Percentiles rank a stretch among this genome's conserved stretches.
Conservation (phyloP, 2,888 invertebrate genomes). For the Epistrophella euchroma region DNA sequence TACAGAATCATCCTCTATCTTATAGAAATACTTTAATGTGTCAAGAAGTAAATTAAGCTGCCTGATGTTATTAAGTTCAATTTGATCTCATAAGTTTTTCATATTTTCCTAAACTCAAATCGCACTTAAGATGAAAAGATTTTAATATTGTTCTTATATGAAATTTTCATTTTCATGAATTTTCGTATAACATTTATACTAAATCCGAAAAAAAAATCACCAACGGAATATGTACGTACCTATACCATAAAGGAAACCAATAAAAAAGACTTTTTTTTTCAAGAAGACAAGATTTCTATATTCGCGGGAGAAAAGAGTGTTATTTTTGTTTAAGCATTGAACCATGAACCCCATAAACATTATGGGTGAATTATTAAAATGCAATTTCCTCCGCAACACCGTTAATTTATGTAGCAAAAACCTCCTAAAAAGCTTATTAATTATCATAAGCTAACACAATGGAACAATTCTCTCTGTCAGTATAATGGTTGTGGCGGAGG, state of each 20-base stretch:
- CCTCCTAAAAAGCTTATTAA: constrained; percentile 35
- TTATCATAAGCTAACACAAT: constrained; percentile 44
- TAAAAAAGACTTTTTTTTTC: not conserved
- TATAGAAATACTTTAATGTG: not conserved
- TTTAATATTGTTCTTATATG: constrained; percentile 1
- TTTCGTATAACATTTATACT: not conserved
- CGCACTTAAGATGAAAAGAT: constrained; percentile 3
- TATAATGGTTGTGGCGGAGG: not conserved
- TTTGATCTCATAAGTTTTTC: constrained; percentile 21
- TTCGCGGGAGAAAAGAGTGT: not conserved
- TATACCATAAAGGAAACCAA: constrained; percentile 4
- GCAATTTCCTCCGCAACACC: constrained; percentile 25
- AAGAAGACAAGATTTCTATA: not conserved
- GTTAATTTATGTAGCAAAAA: constrained; percentile 32
- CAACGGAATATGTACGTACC: not conserved
- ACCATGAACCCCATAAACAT: constrained; percentile 24
- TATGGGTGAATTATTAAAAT: constrained; percentile 37
- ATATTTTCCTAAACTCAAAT: constrained; percentile 7
- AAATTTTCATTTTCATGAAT: constrained; percentile 9
- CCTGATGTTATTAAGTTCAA: constrained; percentile 12
- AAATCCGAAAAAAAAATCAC: not conserved
- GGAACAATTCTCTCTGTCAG: not conserved
- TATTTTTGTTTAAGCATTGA: constrained; percentile 16
- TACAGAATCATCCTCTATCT: not conserved
- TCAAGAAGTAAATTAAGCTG: constrained; percentile 5